phyloP scores from a whole-genome alignment of 2,888 invertebrate genomes.

The Clostera curtula region DNA sequence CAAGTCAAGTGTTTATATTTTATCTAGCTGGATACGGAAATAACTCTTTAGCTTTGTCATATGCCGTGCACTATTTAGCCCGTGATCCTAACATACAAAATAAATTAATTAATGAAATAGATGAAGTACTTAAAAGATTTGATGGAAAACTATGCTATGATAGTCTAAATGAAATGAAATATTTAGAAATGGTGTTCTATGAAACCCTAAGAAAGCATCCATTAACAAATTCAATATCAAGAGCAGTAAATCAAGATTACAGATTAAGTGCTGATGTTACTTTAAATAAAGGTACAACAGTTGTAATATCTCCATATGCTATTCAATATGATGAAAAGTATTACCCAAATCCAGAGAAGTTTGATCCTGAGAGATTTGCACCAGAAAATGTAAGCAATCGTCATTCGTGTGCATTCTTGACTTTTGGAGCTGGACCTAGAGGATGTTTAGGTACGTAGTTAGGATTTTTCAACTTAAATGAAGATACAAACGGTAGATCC shows the following conservation, averaged over 20 bases:
- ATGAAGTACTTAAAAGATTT: constrained; percentile 29
- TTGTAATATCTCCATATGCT: constrained; percentile 44
- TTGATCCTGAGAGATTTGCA: constrained; percentile 63
- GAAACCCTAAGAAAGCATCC: constrained; percentile 47
- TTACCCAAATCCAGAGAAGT: constrained; percentile 57
- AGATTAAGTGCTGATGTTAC: constrained; percentile 36
- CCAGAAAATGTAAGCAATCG: constrained; percentile 35
- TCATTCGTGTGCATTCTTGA: constrained; percentile 47
- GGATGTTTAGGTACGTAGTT: constrained; percentile 52
- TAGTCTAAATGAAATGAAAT: constrained; percentile 42
- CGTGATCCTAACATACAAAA: constrained; percentile 45
- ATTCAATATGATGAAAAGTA: constrained; percentile 59
- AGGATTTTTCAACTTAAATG: background rate
- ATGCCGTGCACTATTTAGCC: constrained; percentile 43
- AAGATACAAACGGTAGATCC: background rate
- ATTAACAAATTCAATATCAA: constrained; percentile 43
- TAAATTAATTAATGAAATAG: constrained; percentile 37
- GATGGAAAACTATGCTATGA: constrained; percentile 47
- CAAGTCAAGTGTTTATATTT: constrained; percentile 55
- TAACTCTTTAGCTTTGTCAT: constrained; percentile 48
- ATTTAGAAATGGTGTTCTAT: constrained; percentile 47
- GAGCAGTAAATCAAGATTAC: constrained; percentile 37
- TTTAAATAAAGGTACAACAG: constrained; percentile 38
- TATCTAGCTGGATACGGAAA: constrained; percentile 62
- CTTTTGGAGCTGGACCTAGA: constrained; percentile 58